Evolutionary conservation across 2,888 invertebrate species (phyloP), one percentile per base, ranked within the genome.

Genomic region (Cyaniris semiargus): DNA sequence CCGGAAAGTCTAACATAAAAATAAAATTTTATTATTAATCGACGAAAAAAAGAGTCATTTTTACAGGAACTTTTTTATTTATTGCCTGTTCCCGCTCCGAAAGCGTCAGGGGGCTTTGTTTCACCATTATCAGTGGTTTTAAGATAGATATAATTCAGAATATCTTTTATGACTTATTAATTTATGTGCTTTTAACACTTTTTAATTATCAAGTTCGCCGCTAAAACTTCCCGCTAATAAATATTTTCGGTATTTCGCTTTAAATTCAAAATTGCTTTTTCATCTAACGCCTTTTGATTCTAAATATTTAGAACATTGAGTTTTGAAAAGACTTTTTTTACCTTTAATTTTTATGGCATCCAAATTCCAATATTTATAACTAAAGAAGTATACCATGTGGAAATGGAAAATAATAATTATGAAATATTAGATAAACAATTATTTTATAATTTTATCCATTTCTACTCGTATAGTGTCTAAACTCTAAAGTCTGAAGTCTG

Each of bases 111-210:
- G 81, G 79, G 82, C 84, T 85, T 84, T 85, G 84, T 83, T 82
- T 82, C 82, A 81, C 82, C 84, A 85, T 83, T 85, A 83, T 83
- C 82, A 79, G 81, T 79, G 80, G 81, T 81, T 85, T 87, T 87
- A 86, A 83, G 84, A 83, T 83, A 83, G 85, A 88, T 89, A 89
- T 89, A 89, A 90, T 88, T 90, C 89, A 88, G 88, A 90, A 88
- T 87, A 87, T 88, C 86, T 86, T 86, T 85, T 85, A 85, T 86
- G 89, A 87, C 86, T 90, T 89, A 88, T 88, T 87, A 89, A 91
- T 90, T 91, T 91, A 90, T 88, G 86, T 83, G 80, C 82, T 82
- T 80, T 80, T 80, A 79, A 83, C 82, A 85, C 86, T 89, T 90
- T 66, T 91, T 89, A 89, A 90, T 89, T 89, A 89, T 85, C 83